Evolutionary conservation across 2,888 invertebrate species (phyloP).

Genomic region (Octonoba sinensis): DNA sequence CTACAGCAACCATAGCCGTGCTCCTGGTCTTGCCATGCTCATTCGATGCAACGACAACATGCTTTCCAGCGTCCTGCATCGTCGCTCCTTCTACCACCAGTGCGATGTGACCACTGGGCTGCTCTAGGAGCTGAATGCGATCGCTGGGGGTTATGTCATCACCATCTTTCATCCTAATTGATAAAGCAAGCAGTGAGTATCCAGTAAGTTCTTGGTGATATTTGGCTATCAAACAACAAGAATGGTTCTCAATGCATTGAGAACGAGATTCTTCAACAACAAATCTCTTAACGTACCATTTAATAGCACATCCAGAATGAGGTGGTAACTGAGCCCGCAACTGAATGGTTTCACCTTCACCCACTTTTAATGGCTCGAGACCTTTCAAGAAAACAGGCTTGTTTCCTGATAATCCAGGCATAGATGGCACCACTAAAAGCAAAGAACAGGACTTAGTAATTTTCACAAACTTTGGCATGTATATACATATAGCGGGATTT

Average conservation of each 20-base stretch:
- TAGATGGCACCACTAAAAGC: slow-evolving; percentile 68
- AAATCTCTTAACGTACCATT: slow-evolving; percentile 34
- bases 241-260: too few species aligned
- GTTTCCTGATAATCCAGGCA: slow-evolving; percentile 58
- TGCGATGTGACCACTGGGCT: slow-evolving; percentile 82
- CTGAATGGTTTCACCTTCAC: slow-evolving; percentile 82
- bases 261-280: too few species aligned
- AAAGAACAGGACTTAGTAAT: slow-evolving; percentile 73
- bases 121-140: slow-evolving; percentile 76
- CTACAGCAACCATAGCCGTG: slow-evolving; percentile 57
- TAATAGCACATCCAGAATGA: slow-evolving; percentile 81
- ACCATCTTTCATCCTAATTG: slow-evolving; percentile 62
- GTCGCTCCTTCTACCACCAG: slow-evolving; percentile 73
- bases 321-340: slow-evolving; percentile 80
- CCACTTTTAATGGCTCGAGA: slow-evolving; percentile 74
- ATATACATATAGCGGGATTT: too few species aligned
- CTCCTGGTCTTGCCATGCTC: slow-evolving; percentile 66
- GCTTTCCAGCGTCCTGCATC: slow-evolving; percentile 63
- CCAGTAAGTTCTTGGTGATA: too few species aligned
- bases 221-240: too few species aligned
- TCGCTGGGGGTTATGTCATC: slow-evolving; percentile 49
- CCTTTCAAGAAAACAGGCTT: slow-evolving; percentile 77
- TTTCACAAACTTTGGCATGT: neutral
- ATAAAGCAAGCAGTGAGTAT: too few species aligned
- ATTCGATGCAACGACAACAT: slow-evolving; percentile 62